Base-by-base conservation (phyloP, 1,140 invertebrate species). In the Geopemphigus sp. region DNA sequence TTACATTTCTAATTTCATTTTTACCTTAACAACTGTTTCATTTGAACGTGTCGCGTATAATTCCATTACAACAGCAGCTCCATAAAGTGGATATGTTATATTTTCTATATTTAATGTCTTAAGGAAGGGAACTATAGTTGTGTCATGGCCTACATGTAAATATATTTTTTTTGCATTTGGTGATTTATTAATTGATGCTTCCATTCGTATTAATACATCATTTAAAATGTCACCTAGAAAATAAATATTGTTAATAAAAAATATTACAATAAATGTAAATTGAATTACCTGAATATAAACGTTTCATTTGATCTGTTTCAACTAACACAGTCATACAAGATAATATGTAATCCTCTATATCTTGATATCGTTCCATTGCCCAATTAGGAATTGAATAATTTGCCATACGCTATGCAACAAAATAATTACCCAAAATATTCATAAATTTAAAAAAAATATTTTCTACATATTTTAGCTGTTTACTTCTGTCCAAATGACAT, bases 301-400 rank as follows among this genome's bases (percentile, higher is more conserved):
- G 74, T 63, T 76, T 78, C 74, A 78, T 78, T 78, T 78, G 57
- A 50, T 78, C 57, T 14, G 74, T 61, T 61, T 78, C 57, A 12
- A 26, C 57, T 61, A 61, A n/a, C 19, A 78, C 17, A 17, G 17
- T 19, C 74, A 78, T 63, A 59, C 14, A 17, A 15, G 6, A 26
- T 29, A 78, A 63, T 14, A 78, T 12, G 47, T 19, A 78, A 5
- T 78, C 26, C 45, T 78, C 57, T 19, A 76, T 61, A 76, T 76
- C 73, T 10, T 50, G 12, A 63, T 26, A 50, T 47, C 74, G 15
- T 47, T 78, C 53, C 11, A 78, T 47, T n/a, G 57, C 74, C 74
- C 74, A 78, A 78, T 61, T 29, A 45, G 74, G 74, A 50, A 78
- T 78, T 78, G 74, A 50, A 78, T 78, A 24, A n/a, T 78, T 78